Conservation (phyloP, 2,113 vertebrate species). For the Oryzias celebensis region DNA sequence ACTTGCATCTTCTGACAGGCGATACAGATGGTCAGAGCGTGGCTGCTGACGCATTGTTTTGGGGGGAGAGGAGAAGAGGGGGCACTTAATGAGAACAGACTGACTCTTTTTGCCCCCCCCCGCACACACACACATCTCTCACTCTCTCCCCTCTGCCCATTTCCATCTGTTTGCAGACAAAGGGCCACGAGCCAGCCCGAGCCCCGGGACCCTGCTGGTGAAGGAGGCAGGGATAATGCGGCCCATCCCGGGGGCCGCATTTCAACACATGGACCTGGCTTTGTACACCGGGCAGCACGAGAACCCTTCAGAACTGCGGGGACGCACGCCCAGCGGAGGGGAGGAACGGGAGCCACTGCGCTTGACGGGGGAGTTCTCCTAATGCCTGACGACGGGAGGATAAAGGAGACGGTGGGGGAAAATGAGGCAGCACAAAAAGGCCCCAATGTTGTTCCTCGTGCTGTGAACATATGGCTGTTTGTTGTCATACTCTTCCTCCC, state of each 20-base stretch:
- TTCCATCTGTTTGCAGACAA: conserved; percentile 86
- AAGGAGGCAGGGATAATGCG: conserved; percentile 77
- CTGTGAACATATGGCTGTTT: conserved; percentile 75
- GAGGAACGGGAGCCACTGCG: no score
- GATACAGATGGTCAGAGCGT: conserved; percentile 80
- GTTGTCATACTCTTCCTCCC: conserved; percentile 69
- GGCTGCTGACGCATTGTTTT: conserved; percentile 75
- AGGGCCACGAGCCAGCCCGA: conserved; percentile 79
- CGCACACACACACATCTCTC: conserved; percentile 34
- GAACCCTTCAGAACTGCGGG: conserved; percentile 49
- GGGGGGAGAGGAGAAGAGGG: conserved; percentile 73
- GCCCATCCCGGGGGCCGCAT: conserved; percentile 78
- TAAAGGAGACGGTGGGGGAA: conserved; percentile 45
- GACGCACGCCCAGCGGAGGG: conserved; percentile 6
- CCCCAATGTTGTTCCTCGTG: conserved; percentile 66
- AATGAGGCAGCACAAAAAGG: conserved; percentile 58
- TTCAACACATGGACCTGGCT: conserved; percentile 80
- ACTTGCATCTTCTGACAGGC: conserved; percentile 67
- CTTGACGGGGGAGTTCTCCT: conserved; percentile 49
- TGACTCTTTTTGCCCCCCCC: conserved; percentile 71
- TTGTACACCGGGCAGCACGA: conserved; percentile 66
- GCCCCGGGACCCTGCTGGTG: conserved; percentile 80
- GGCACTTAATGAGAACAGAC: conserved; percentile 84
- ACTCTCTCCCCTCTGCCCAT: conserved; percentile 74
- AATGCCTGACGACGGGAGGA: conserved; percentile 48